Conservation (phyloP, 2,797 vertebrate genomes). For the Chelonia mydas region DNA sequence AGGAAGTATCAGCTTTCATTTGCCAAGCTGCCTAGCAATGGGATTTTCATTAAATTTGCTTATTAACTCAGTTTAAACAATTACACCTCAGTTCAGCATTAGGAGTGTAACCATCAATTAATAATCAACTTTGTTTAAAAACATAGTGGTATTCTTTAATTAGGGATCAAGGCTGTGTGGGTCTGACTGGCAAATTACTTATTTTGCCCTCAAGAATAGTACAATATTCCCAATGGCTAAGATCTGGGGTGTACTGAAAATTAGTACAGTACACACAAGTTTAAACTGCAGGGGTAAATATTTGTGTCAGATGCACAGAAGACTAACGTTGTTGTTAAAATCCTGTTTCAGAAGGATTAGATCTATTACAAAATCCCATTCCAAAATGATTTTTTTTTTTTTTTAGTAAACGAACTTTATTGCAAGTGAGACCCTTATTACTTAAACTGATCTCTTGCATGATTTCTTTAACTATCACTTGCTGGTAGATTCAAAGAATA, state of each 20-base stretch:
- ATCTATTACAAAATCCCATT: not conserved
- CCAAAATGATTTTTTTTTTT: not conserved
- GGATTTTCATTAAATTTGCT: conserved; percentile 60
- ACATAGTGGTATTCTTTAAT: conserved; percentile 18
- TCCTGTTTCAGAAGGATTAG: not conserved
- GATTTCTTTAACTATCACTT: not conserved
- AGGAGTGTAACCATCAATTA: conserved; percentile 23
- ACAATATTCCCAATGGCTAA: conserved; percentile 32
- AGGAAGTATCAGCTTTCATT: conserved; percentile 44
- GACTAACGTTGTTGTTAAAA: not conserved
- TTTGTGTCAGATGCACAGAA: not conserved
- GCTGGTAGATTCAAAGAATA: conserved; percentile 3
- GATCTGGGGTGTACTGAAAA: conserved; percentile 28
- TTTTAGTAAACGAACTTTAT: not conserved
- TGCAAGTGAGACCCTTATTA: not conserved
- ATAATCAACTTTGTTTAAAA: conserved; percentile 46
- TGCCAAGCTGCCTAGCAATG: conserved; percentile 34
- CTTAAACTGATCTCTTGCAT: not conserved
- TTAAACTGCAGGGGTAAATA: conserved; percentile 29
- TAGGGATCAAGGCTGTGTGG: conserved; percentile 28
- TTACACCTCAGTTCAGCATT: conserved; percentile 55
- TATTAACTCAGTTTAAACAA: conserved; percentile 63
- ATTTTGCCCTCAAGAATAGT: conserved; percentile 35
- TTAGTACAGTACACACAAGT: not conserved
- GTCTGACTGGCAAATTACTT: not conserved